phyloP scores from a whole-genome alignment of 2,113 vertebrate genomes.

The Eulemur rufifrons region DNA sequence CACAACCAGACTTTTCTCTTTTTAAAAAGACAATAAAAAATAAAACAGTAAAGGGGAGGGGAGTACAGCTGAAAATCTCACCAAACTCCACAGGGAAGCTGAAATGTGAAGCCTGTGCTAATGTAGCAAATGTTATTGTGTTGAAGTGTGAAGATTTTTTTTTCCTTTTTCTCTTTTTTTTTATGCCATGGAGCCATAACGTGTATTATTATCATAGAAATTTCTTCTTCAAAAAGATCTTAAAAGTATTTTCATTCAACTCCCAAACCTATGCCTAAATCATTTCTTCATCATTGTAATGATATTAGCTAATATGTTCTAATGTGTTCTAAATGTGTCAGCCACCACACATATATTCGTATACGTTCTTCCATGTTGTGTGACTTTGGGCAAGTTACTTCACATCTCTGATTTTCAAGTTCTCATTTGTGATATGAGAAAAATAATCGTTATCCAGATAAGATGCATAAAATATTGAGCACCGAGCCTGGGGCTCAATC shows the following conservation, averaged over 20 bases:
- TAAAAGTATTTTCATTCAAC: neutral
- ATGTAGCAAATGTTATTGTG: conserved; percentile 12
- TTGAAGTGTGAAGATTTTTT: neutral
- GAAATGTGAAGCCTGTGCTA: conserved; percentile 17
- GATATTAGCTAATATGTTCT: neutral
- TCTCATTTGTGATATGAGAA: neutral
- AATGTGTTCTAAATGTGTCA: neutral
- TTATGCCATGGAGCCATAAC: neutral
- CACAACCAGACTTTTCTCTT: neutral
- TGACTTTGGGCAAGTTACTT: neutral
- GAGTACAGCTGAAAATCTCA: conserved; percentile 22
- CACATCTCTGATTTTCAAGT: neutral
- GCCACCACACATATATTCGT: neutral
- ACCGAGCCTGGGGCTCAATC: neutral
- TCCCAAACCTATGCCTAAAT: neutral
- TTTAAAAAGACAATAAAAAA: conserved; percentile 39
- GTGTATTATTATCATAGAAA: neutral
- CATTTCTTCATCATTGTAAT: neutral
- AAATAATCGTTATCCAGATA: neutral
- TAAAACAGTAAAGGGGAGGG: neutral
- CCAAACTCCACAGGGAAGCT: neutral
- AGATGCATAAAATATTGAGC: neutral
- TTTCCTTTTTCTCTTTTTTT: neutral
- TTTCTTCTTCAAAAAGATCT: neutral
- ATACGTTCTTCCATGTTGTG: neutral